Conservation (phyloP, 2,113 vertebrate genomes). For the Gadus macrocephalus region DNA sequence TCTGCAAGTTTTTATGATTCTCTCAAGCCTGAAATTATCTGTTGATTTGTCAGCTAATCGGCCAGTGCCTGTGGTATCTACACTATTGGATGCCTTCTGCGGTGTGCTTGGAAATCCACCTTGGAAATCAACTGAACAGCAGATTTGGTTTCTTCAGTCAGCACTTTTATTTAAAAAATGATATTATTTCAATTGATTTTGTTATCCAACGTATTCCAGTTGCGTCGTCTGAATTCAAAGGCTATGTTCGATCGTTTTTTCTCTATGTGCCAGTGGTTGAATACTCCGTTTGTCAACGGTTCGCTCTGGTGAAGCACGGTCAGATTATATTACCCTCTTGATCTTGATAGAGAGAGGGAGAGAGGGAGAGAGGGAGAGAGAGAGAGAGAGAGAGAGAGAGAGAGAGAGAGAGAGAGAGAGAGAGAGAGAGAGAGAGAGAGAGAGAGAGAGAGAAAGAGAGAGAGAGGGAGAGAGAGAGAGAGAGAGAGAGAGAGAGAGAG, state of each 20-base stretch:
- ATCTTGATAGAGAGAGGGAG: constrained; percentile 35
- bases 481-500: constrained; percentile 18
- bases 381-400: too few species aligned
- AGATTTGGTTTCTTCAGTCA: too few species aligned
- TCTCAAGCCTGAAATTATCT: constrained; percentile 55
- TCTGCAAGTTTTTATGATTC: constrained; percentile 61
- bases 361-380: too few species aligned
- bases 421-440: too few species aligned
- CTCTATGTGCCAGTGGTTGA: constrained; percentile 1
- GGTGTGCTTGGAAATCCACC: constrained; percentile 46
- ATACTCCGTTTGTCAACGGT: constrained; percentile 5
- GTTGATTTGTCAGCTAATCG: constrained; percentile 55
- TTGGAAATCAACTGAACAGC: constrained; percentile 18
- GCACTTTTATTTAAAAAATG: too few species aligned
- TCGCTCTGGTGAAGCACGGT: constrained; percentile 37
- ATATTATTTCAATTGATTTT: neutral
- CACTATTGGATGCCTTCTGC: constrained; percentile 36
- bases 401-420: too few species aligned
- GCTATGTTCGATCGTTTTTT: constrained; percentile 23
- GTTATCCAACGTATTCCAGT: constrained; percentile 4
- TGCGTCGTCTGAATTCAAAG: constrained; percentile 31
- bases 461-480: too few species aligned
- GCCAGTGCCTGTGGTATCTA: constrained; percentile 30
- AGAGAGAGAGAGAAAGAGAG: too few species aligned
- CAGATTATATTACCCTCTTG: constrained; percentile 49